Conservation (phyloP, 2,797 vertebrate species). For the Schizothorax lantsangensis region DNA sequence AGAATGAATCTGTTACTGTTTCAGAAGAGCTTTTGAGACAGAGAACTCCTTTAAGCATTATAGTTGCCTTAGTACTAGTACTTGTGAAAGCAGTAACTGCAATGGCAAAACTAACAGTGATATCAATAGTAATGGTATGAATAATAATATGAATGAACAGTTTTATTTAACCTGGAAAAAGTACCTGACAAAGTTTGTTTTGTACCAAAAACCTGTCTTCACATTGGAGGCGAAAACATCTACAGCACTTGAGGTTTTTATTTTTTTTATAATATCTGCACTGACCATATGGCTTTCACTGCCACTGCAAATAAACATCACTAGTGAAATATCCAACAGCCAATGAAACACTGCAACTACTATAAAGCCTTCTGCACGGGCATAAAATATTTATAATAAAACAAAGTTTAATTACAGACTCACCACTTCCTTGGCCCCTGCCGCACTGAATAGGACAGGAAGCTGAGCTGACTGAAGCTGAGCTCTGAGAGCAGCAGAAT, state of each 20-base stretch:
- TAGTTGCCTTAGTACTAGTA: background rate
- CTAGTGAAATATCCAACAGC: background rate
- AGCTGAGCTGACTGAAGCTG: background rate
- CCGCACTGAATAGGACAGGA: background rate
- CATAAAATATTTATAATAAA: background rate
- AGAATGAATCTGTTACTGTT: constrained; percentile 14
- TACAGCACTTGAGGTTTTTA: background rate
- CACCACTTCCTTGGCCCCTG: constrained; percentile 36
- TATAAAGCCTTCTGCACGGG: background rate
- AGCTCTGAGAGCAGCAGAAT: background rate
- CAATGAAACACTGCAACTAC: background rate
- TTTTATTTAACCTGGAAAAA: background rate
- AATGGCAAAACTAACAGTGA: background rate
- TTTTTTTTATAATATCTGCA: background rate
- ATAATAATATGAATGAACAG: background rate
- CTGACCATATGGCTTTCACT: constrained; percentile 11
- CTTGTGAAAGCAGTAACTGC: background rate
- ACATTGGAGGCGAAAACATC: background rate
- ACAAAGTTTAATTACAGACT: background rate
- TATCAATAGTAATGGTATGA: background rate
- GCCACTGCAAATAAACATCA: background rate
- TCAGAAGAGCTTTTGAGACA: background rate
- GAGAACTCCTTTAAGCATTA: background rate
- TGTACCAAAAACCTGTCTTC: background rate
- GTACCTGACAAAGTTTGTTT: background rate